Evolutionary conservation across 2,888 invertebrate species (phyloP), one percentile per base, ranked within the genome.

Genomic region (Bimastos eiseni): DNA sequence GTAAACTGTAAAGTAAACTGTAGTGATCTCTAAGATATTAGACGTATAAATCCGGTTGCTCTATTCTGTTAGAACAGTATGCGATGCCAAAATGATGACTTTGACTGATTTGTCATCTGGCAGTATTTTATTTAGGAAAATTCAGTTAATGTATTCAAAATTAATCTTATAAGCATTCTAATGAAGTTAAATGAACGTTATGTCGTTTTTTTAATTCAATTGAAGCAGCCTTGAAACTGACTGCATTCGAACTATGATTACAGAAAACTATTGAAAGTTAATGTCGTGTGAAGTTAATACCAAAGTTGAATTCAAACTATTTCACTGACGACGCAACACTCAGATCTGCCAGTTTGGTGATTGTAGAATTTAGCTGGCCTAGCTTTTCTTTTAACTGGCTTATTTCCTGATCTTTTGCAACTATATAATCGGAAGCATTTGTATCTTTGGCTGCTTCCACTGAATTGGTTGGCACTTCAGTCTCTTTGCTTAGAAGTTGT

Each of bases 401-500:
- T 19, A 86, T 86, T 86, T 86, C 86, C 37, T 24, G 86, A 86
- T 86, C 86, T 86, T 86, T 86, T 36, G 34, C 86, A 19, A 34
- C 86, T 36, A 34, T 86, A 24, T 37, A 34, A 19, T 86, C 24
- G 30, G 86, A 86, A 36, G 86, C 17, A 36, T 11, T 36, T 70
- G 70, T n/a, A 6, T n/a, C 70, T 30, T 30, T 70, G 4, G n/a
- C 13, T 70, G 70, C 70, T n/a, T 70, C 70, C 30, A n/a, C 70
- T 70, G n/a, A 6, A 30, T 70, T n/a, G 70, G 70, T n/a, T n/a
- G 70, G 70, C n/a, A n/a, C 11, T 70, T 70, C 70, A 70, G 70
- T n/a, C n/a, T 34, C 86, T 36, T 34, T 34, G 86, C 86, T 37
- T 36, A 86, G 86, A 0, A 17, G 86, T 34, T 86, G 34, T 36